Evolutionary conservation across 2,888 invertebrate genomes (phyloP).

Genomic region (Ophion costatus): DNA sequence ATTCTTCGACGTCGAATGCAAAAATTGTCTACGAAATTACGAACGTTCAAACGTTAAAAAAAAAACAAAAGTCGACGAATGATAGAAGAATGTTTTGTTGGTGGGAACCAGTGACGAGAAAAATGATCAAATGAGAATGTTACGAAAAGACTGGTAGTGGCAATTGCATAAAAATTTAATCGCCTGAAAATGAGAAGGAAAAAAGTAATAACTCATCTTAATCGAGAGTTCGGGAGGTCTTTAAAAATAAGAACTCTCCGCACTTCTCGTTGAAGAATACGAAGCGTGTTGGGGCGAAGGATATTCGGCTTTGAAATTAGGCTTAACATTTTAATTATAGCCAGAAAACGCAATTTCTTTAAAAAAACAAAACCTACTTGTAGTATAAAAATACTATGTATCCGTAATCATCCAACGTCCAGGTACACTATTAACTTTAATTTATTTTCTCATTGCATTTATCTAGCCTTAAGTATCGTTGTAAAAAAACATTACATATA

Average conservation of each 20-base stretch:
- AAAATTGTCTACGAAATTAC: conserved; percentile 25
- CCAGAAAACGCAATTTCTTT: conserved; percentile 14
- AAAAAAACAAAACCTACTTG: conserved; percentile 10
- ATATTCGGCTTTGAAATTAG: conserved; percentile 47
- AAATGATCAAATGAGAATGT: conserved; percentile 43
- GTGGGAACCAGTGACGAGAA: conserved; percentile 6
- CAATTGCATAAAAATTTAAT: conserved; percentile 57
- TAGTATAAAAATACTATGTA: conserved; percentile 32
- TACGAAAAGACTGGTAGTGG: conserved; percentile 64
- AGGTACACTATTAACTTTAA: conserved; percentile 50
- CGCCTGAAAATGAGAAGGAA: conserved; percentile 39
- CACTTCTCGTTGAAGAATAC: conserved; percentile 1
- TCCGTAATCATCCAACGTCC: conserved; percentile 62
- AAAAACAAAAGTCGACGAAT: conserved; percentile 8
- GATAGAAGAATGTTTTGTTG: background rate
- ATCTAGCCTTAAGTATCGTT: conserved; percentile 51
- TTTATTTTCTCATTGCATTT: conserved; percentile 35
- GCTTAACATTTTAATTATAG: conserved; percentile 35
- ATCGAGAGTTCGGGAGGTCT: conserved; percentile 37
- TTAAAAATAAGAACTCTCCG: conserved; percentile 17
- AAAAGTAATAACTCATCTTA: conserved; percentile 34
- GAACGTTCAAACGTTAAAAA: background rate
- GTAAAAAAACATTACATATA: conserved; percentile 44
- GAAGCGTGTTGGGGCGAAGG: conserved; percentile 1
- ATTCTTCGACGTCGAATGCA: conserved; percentile 12